Conservation (phyloP, 2,888 invertebrate genomes). For the Slavum lentiscoides region DNA sequence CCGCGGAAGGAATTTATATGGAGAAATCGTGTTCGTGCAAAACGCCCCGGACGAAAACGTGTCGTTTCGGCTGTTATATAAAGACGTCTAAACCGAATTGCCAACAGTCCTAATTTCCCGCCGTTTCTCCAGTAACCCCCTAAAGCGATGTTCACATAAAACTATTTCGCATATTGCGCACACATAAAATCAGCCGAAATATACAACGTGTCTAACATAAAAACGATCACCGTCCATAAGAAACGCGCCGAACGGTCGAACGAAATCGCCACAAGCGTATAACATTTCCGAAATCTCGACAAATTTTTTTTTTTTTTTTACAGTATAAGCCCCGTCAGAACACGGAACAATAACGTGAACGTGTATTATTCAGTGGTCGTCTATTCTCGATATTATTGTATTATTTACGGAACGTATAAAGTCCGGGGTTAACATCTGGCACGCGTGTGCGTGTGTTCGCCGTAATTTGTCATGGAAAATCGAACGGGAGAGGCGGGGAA, state of each 20-base stretch:
- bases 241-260: not conserved
- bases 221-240: not conserved
- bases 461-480: conserved; percentile 42
- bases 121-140: not conserved
- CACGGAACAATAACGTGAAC: not conserved
- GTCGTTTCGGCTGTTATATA: conserved; percentile 9
- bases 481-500: not conserved
- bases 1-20: conserved; percentile 19
- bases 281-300: not conserved
- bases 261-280: not conserved
- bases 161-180: not conserved
- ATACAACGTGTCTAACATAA: not conserved
- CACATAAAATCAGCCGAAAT: not conserved
- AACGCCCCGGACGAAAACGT: conserved; percentile 36
- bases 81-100: conserved; percentile 25
- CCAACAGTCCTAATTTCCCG: conserved; percentile 33
- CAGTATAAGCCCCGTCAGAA: not conserved
- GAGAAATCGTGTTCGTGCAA: conserved; percentile 32
- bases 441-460: not conserved
- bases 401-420: not conserved
- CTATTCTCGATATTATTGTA: not conserved
- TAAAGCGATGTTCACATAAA: conserved; percentile 6
- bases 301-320: not conserved
- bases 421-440: conserved; percentile 42
- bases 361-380: conserved; percentile 2